phyloP scores from a whole-genome alignment of 2,888 invertebrate species.

The Chymomyza fuscimana region DNA sequence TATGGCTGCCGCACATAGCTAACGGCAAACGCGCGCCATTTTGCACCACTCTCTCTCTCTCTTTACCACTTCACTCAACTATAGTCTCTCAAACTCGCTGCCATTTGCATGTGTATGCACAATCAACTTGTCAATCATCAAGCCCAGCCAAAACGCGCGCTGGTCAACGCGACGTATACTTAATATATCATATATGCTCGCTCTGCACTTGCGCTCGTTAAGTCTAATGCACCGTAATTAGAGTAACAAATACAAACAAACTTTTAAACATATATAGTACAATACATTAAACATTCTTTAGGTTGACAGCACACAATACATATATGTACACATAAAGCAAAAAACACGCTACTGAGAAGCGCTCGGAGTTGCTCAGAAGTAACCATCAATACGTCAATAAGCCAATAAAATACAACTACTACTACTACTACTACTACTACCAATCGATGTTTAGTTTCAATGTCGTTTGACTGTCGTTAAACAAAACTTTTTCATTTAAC shows the following conservation, averaged over 20 bases:
- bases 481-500: conserved; percentile 2
- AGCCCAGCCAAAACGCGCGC: not conserved
- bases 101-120: conserved; percentile 12
- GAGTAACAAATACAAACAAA: conserved; percentile 8
- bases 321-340: not conserved
- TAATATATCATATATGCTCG: not conserved
- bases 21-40: conserved; percentile 5
- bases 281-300: not conserved
- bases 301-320: conserved; percentile 6
- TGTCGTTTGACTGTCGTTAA: conserved; percentile 49
- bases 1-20: conserved; percentile 41
- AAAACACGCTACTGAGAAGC: not conserved
- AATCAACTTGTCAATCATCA: conserved; percentile 6
- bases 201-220: conserved; percentile 34
- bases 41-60: conserved; percentile 1
- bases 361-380: not conserved
- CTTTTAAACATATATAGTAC: not conserved
- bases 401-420: not conserved
- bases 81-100: not conserved
- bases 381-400: not conserved
- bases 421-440: conserved; percentile 19
- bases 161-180: not conserved
- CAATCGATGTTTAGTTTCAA: conserved; percentile 71
- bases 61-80: not conserved
- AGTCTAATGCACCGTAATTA: conserved; percentile 63